Evolutionary conservation across 2,797 vertebrate genomes (phyloP).

Genomic region (Pipistrellus nathusii): DNA sequence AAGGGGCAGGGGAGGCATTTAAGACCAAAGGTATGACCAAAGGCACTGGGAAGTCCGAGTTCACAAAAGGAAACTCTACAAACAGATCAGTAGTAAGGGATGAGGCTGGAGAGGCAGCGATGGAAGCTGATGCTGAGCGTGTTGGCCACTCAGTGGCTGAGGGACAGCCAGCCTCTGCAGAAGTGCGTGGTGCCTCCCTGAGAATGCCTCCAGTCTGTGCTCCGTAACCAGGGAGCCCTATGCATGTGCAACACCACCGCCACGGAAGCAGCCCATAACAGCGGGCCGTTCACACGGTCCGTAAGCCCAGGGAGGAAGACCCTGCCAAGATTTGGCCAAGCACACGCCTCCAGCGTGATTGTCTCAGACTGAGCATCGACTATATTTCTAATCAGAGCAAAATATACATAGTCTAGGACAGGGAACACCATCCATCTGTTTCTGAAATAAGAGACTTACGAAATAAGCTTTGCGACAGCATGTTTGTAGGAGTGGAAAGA

Average conservation of each 20-base stretch:
- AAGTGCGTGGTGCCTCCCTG: neutral
- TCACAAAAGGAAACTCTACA: neutral
- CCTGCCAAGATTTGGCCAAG: constrained; percentile 63
- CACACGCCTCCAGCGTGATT: constrained; percentile 35
- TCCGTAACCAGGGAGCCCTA: neutral
- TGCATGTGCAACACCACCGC: constrained; percentile 13
- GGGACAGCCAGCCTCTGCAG: neutral
- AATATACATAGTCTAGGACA: neutral
- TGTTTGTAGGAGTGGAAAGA: constrained; percentile 20
- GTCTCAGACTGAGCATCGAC: constrained; percentile 31
- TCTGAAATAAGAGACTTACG: neutral
- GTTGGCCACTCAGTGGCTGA: fast-evolving
- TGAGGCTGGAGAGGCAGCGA: neutral
- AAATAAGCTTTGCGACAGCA: neutral
- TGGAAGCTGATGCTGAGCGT: fast-evolving
- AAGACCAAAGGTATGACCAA: neutral
- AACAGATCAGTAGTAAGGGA: neutral
- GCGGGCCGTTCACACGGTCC: constrained; percentile 45
- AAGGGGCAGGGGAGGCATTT: neutral
- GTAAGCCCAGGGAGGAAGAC: constrained; percentile 31
- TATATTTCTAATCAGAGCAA: constrained; percentile 58
- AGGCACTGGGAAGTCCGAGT: neutral
- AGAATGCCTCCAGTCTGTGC: neutral
- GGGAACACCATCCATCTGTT: neutral
- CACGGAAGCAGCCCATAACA: constrained; percentile 22